Base-by-base conservation (phyloP, 1,140 invertebrate species). In the Pararge aegeria region DNA sequence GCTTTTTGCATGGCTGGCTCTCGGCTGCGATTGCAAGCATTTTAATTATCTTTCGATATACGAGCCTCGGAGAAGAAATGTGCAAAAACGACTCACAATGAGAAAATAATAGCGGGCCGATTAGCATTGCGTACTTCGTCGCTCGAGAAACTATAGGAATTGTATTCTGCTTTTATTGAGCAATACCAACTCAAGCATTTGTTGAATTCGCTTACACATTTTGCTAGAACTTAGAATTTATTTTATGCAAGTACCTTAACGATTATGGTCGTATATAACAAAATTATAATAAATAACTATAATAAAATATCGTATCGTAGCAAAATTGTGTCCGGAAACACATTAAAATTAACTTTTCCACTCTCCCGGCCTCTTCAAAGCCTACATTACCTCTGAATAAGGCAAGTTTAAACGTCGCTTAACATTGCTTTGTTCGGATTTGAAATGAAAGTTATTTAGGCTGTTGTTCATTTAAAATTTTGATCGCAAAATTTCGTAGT, bases 311-410 rank as follows among this genome's bases (percentile, higher is more conserved):
- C n/a, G n/a, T n/a, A n/a, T n/a, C n/a, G n/a, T n/a, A n/a, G n/a
- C n/a, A n/a, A n/a, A n/a, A n/a, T n/a, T n/a, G n/a, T n/a, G n/a
- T n/a, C n/a, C n/a, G n/a, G n/a, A n/a, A n/a, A n/a, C n/a, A n/a
- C n/a, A n/a, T n/a, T n/a, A 76, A 78, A 79, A 76, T 79, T 79
- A 81, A 82, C 71, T 78, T 82, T 79, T 73, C 69, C 69, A 72
- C 73, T 75, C 70, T 72, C 59, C 57, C 52, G 67, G 65, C 60
- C 66, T 64, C 58, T 68, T 68, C 71, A 73, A 56, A 64, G 58
- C 67, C 61, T 72, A 71, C 57, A 67, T 66, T 68, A 68, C 65
- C 67, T 64, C 61, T 61, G 62, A 46, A 55, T 48, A 44, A 40
- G 20, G 10, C 42, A 24, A 40, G 46, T 24, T 24, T 50, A 20